Conservation (phyloP, 2,888 invertebrate genomes). For the Ophion slaviceki region DNA sequence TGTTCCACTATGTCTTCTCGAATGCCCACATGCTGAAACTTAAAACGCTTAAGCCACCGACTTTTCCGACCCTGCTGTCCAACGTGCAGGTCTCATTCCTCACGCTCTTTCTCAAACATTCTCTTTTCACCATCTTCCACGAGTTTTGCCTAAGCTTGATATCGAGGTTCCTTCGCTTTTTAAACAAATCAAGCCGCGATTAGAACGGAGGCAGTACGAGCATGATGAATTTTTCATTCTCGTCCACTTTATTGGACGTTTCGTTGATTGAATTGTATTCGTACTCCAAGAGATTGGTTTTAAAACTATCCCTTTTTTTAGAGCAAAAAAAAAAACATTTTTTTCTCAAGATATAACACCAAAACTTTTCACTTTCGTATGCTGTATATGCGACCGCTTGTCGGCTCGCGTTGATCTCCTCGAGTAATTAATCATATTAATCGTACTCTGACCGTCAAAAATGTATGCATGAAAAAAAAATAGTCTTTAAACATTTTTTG, state of each 20-base stretch:
- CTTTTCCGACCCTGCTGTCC: slow-evolving; percentile 77
- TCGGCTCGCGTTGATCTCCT: too few relatives aligned
- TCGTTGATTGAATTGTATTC: neutral
- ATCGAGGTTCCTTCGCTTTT: slow-evolving; percentile 5
- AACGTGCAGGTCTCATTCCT: slow-evolving; percentile 46
- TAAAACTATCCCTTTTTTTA: too few relatives aligned
- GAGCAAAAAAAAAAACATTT: too few relatives aligned
- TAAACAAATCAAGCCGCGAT: neutral
- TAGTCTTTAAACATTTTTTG: too few relatives aligned
- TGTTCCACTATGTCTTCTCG: slow-evolving; percentile 81
- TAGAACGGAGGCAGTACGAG: neutral
- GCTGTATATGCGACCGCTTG: too few relatives aligned
- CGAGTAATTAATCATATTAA: too few relatives aligned
- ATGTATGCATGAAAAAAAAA: too few relatives aligned
- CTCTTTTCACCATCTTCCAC: slow-evolving; percentile 41
- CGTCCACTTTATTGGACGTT: neutral
- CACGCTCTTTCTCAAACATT: slow-evolving; percentile 29
- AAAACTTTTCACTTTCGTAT: too few relatives aligned
- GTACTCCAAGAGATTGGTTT: too few relatives aligned
- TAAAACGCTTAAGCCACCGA: slow-evolving; percentile 82
- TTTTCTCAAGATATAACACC: too few relatives aligned
- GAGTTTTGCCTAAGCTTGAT: neutral
- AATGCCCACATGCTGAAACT: slow-evolving; percentile 80
- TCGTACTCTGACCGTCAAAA: too few relatives aligned
- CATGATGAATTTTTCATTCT: neutral